phyloP scores from a whole-genome alignment of 2,888 invertebrate genomes.

The Lasioglossum morio region DNA sequence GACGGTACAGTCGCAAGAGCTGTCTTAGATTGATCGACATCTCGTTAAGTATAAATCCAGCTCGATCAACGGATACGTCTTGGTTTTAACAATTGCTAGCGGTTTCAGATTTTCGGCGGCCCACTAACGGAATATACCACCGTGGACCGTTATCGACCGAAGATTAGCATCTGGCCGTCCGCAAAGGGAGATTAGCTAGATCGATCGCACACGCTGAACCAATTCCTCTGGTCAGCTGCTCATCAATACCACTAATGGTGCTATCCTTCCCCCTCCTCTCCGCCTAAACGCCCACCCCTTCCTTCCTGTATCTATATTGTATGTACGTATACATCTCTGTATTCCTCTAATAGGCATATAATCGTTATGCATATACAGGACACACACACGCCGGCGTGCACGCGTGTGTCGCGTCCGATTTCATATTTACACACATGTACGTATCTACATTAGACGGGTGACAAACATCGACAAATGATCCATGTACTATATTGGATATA shows the following conservation, averaged over 20 bases:
- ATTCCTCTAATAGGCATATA: slow-evolving; percentile 84
- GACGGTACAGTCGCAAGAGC: background rate
- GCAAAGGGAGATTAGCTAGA: slow-evolving; percentile 81
- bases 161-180: slow-evolving; percentile 80
- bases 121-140: slow-evolving; percentile 61
- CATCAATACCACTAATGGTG: slow-evolving; percentile 81
- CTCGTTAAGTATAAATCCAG: slow-evolving; percentile 49
- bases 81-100: slow-evolving; percentile 41
- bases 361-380: slow-evolving; percentile 82
- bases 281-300: slow-evolving; percentile 58
- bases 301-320: slow-evolving; percentile 63
- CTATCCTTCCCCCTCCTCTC: slow-evolving; percentile 45
- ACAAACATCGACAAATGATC: slow-evolving; percentile 28
- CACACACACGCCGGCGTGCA: slow-evolving; percentile 22
- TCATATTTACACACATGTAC: slow-evolving; percentile 41
- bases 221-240: slow-evolving; percentile 82
- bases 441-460: slow-evolving; percentile 12
- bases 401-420: slow-evolving; percentile 18
- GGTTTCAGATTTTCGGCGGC: slow-evolving; percentile 58
- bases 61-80: slow-evolving; percentile 39
- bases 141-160: slow-evolving; percentile 73
- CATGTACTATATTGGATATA: slow-evolving; percentile 37
- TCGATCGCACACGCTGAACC: slow-evolving; percentile 82
- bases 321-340: slow-evolving; percentile 72
- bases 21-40: slow-evolving; percentile 56